Percentiles rank a stretch among this genome's conserved stretches.
These are phyloP conservation scores for Exephanes ischioxanthus DNA, from an alignment of 2,888 invertebrate species.

Conservation along the genomic window DNA sequence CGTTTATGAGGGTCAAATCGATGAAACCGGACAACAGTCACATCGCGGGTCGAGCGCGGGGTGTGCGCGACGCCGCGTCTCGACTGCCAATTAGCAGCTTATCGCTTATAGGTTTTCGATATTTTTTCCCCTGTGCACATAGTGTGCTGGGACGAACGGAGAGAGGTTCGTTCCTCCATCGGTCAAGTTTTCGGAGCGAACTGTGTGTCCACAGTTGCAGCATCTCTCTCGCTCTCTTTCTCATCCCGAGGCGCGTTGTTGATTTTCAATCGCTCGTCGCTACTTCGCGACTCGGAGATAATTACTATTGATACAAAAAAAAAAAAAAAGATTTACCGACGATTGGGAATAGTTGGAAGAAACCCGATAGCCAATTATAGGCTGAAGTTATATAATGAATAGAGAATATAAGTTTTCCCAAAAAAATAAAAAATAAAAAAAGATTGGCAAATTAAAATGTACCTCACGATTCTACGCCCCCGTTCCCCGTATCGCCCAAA, in stretches of 20 bases:
- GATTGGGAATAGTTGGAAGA: slow-evolving; percentile 45
- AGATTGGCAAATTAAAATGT: slow-evolving; percentile 39
- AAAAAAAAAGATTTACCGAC: slow-evolving; percentile 43
- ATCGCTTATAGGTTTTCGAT: slow-evolving; percentile 83
- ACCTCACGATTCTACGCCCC: not conserved
- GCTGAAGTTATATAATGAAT: not conserved
- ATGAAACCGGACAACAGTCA: slow-evolving; percentile 61
- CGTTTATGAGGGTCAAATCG: slow-evolving; percentile 67
- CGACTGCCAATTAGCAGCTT: slow-evolving; percentile 83
- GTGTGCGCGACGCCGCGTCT: slow-evolving; percentile 76
- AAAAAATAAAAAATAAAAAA: too few relatives aligned
- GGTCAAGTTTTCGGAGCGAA: slow-evolving; percentile 60
- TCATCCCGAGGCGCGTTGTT: slow-evolving; percentile 35
- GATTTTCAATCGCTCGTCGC: slow-evolving; percentile 52
- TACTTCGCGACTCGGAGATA: slow-evolving; percentile 52
- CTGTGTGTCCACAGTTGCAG: slow-evolving; percentile 37
- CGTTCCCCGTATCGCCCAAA: not conserved
- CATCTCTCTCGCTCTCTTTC: slow-evolving; percentile 14
- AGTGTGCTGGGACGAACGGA: slow-evolving; percentile 10
- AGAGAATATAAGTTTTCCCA: slow-evolving; percentile 13
- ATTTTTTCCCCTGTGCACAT: slow-evolving; percentile 71
- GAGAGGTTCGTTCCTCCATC: slow-evolving; percentile 43
- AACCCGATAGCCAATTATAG: slow-evolving; percentile 39
- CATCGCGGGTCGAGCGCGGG: slow-evolving; percentile 29
- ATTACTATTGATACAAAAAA: slow-evolving; percentile 53